Percentiles rank a stretch among this genome's conserved stretches.
phyloP scores from a whole-genome alignment of 2,113 vertebrate genomes.

The Strix uralensis region DNA sequence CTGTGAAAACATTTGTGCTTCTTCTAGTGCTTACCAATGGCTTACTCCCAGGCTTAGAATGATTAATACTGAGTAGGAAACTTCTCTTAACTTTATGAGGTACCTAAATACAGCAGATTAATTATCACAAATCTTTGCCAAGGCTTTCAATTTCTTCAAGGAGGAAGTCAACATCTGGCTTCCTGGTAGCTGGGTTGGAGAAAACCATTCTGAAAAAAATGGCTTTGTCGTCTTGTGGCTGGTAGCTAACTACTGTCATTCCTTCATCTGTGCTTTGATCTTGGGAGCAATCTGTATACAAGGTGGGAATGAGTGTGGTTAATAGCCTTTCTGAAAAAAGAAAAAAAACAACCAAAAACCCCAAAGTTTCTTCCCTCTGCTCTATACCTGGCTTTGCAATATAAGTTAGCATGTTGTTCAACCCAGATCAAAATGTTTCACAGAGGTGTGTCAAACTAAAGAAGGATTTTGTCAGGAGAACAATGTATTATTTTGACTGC shows the following conservation, averaged over 20 bases:
- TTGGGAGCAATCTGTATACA: conserved; percentile 66
- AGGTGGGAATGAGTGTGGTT: background rate
- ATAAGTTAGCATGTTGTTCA: background rate
- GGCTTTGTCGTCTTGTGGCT: conserved; percentile 62
- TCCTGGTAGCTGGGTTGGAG: conserved; percentile 70
- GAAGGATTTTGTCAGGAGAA: background rate
- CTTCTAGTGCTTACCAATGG: background rate
- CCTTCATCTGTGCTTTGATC: conserved; percentile 75
- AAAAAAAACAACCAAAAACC: background rate
- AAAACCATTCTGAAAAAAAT: conserved; percentile 77
- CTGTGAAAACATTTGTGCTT: background rate
- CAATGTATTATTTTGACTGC: background rate
- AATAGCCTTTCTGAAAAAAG: background rate
- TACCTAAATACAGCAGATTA: background rate
- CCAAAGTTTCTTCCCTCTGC: background rate
- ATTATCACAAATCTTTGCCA: conserved; percentile 60
- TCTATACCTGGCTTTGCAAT: background rate
- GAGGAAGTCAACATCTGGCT: conserved; percentile 71
- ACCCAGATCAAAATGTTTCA: background rate
- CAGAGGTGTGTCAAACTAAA: background rate
- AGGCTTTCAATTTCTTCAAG: conserved; percentile 68
- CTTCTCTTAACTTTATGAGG: too few relatives aligned
- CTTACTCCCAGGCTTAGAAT: background rate
- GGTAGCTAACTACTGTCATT: conserved; percentile 65
- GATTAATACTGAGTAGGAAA: background rate